Evolutionary conservation across 92 coral and sea anemone genomes (phyloP).

Genomic region (Epizoanthus rinbou): DNA sequence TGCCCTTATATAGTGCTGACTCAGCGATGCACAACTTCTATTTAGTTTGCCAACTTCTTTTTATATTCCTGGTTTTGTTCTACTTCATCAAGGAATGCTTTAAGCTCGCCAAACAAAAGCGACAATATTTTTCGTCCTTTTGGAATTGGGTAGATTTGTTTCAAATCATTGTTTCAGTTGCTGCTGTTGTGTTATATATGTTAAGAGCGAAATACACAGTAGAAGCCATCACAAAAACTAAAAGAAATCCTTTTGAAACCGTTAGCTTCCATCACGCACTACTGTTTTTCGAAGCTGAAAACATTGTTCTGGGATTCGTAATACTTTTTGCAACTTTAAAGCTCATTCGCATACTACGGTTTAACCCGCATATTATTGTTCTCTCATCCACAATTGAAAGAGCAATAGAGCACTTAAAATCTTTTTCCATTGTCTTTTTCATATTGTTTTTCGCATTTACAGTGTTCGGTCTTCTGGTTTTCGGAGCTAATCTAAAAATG

Average conservation of each 20-base stretch:
- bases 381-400: conserved; percentile 6
- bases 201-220: conserved; percentile 1
- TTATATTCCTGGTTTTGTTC: background rate
- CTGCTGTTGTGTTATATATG: conserved; percentile 20
- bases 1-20: background rate
- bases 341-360: conserved; percentile 7
- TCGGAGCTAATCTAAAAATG: background rate
- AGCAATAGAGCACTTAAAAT: background rate
- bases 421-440: conserved; percentile 20
- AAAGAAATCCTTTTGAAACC: background rate
- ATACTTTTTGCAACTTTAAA: conserved; percentile 28
- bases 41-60: conserved; percentile 10
- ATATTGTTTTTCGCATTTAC: background rate
- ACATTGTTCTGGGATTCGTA: conserved; percentile 5
- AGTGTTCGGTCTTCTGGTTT: conserved; percentile 8
- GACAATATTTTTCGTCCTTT: background rate
- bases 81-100: background rate
- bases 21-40: background rate
- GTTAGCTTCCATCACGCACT: conserved; percentile 16
- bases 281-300: conserved; percentile 9
- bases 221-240: background rate
- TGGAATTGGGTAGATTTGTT: conserved; percentile 24
- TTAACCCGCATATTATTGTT: conserved; percentile 3
- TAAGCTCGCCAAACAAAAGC: background rate
- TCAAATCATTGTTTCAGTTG: background rate